Base-by-base conservation (phyloP, 2,888 invertebrate species). In the Drosophila antonietae region DNA sequence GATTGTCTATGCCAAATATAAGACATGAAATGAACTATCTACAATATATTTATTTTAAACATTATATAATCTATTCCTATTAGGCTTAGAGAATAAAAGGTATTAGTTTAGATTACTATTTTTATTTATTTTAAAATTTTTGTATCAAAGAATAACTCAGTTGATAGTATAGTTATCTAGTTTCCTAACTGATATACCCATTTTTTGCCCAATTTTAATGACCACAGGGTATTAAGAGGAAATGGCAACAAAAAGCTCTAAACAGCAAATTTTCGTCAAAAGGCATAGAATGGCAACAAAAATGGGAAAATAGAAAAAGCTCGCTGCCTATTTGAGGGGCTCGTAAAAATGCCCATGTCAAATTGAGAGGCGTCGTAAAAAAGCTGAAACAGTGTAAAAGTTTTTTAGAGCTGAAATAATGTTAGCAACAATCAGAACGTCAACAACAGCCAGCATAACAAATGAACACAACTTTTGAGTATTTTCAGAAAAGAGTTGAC, bases 331-430 rank as follows among this genome's bases (percentile, higher is more conserved):
- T 80, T 82, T 85, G 80, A 68, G 63, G 60, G 69, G 63, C 73
- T 67, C 84, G 70, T 87, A 83, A 83, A 79, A 76, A 81, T 81
- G 68, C 59, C 52, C 75, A 76, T 74, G 83, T 85, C 67, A 75
- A 73, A 60, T 71, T 74, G 65, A 63, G 74, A 76, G 76, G 74
- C 78, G 69, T 62, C 78, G 61, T 69, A 73, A 75, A 61, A 58
- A 49, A n/a, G 44, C 18, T 20, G 46, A 63, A 44, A 52, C 61
- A 52, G 63, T 53, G 61, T 66, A 63, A 55, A 68, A 68, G 80
- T 76, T 80, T 82, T 81, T 76, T 70, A 59, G 76, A 82, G 83
- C 80, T 73, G 69, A 79, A 82, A 68, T 76, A 80, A 80, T 81
- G 51, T 46, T 56, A 1, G 52, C 49, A 66, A 71, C 81, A 81